Evolutionary conservation across 2,113 vertebrate species (phyloP).

Genomic region (Himantopus leucocephalus): DNA sequence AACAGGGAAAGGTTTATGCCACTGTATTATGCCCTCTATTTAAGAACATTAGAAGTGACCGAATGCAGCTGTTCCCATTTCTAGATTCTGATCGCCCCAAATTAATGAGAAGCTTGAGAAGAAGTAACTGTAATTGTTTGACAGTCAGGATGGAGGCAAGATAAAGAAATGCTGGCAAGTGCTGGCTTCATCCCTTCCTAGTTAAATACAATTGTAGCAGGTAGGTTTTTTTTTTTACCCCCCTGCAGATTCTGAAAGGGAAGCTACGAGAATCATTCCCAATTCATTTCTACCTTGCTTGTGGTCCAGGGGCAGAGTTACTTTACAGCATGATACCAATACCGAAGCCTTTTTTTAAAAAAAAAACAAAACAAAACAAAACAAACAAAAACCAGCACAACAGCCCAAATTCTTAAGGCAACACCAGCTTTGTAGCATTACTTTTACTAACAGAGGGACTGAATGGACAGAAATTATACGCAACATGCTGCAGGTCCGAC

Average conservation of each 20-base stretch:
- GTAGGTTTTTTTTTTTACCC: not conserved
- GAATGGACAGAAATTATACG: not conserved
- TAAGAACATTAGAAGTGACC: not conserved
- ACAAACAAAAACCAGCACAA: not conserved
- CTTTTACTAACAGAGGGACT: not conserved
- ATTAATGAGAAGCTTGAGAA: not conserved
- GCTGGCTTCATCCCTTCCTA: not conserved
- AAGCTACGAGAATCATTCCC: not conserved
- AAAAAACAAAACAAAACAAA: too few relatives aligned
- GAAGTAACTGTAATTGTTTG: not conserved
- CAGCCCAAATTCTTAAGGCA: not conserved
- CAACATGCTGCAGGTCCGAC: accelerated
- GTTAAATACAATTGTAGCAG: not conserved
- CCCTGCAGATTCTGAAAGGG: not conserved
- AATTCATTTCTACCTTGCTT: not conserved
- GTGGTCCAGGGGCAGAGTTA: not conserved
- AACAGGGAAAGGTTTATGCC: not conserved
- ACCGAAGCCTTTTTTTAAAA: not conserved
- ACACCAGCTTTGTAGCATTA: not conserved
- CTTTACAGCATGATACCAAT: not conserved
- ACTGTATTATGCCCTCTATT: not conserved
- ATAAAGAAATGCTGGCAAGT: not conserved
- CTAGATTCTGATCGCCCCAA: not conserved
- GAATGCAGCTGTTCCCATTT: not conserved
- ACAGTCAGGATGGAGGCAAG: not conserved